Evolutionary conservation across 2,888 invertebrate genomes (phyloP), one percentile per base, ranked within the genome.

Genomic region (Iphiclides podalirius): DNA sequence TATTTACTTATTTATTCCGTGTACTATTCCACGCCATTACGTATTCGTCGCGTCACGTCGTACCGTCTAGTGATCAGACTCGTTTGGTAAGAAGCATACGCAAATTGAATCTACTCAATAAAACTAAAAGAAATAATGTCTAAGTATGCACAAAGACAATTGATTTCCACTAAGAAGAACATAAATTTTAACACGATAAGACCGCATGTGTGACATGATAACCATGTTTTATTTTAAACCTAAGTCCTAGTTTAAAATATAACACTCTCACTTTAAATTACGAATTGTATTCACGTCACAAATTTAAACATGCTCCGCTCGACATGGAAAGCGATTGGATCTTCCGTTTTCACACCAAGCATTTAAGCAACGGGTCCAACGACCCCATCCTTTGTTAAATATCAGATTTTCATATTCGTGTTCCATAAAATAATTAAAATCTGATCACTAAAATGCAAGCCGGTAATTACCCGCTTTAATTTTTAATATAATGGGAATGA

Each of bases 241-340:
- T n/a, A n/a, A n/a, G n/a, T n/a, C n/a, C n/a, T n/a, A n/a, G 17
- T 37, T 37, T 15, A 39, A 38, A 33, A 46, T 34, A 47, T 28
- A 44, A 39, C 34, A 49, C 49, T 49, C 49, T 49, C 49, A 49
- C 49, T 40, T 33, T 13, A 26, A 23, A 39, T 49, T 49, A 44
- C 20, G 26, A 39, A 49, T 49, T 44, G 35, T 11, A 34, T 39
- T 49, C 49, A 49, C 49, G 49, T 49, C 35, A 44, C 34, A 44
- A 49, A 39, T 35, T 34, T 49, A 49, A 44, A 49, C 44, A 49
- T 49, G 49, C 44, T 39, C 34, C 49, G 35, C 35, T 44, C 39
- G 49, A 44, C 44, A 20, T 49, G 44, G 49, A 49, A 49, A 49
- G 49, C 44, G 49, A 35, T 49, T 34, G 43, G 35, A 49, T 49